phyloP scores from a whole-genome alignment of 2,797 vertebrate species.

The Neosilurus hyrtlii region DNA sequence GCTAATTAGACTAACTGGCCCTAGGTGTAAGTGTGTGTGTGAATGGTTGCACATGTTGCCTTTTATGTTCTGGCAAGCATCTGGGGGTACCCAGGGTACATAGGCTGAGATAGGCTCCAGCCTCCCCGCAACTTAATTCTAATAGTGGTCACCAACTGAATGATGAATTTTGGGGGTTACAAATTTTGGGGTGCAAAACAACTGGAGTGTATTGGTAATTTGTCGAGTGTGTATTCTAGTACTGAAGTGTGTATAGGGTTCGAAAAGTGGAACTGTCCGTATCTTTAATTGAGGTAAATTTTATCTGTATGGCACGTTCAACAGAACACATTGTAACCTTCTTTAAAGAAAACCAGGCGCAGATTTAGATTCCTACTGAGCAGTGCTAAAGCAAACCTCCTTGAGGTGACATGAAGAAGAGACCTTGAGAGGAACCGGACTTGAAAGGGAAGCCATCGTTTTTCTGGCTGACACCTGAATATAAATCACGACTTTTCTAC shows the following conservation, averaged over 20 bases:
- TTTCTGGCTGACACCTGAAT: not conserved
- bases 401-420: not conserved
- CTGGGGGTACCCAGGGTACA: no score
- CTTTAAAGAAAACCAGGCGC: not conserved
- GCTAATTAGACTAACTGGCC: no score
- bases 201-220: not conserved
- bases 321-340: not conserved
- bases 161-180: no score
- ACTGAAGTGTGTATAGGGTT: no score
- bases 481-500: not conserved
- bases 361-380: not conserved
- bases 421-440: no score
- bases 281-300: no score
- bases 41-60: no score
- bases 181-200: not conserved
- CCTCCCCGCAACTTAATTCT: no score
- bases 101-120: no score
- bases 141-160: no score
- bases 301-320: not conserved
- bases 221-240: not conserved
- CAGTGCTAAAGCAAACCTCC: not conserved
- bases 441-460: not conserved
- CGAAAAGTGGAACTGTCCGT: not conserved
- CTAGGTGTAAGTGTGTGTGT: no score
- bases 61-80: no score